Evolutionary conservation across 2,797 vertebrate genomes (phyloP).

Genomic region (Acanthopagrus latus): DNA sequence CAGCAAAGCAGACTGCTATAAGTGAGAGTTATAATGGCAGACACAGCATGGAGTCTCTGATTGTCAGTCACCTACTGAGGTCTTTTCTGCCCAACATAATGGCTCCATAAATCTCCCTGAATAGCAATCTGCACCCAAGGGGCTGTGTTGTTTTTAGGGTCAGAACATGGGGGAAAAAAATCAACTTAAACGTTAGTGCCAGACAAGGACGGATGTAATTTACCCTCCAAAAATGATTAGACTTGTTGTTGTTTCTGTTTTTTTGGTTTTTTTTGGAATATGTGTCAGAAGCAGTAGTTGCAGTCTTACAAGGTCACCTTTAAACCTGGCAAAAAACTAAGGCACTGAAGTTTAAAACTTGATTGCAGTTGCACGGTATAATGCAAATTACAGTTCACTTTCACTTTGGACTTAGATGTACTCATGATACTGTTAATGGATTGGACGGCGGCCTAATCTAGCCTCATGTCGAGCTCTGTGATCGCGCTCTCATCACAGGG

Average conservation of each 20-base stretch:
- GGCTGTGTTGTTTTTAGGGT: slow-evolving; percentile 48
- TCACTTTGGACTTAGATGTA: slow-evolving; percentile 54
- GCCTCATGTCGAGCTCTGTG: slow-evolving; percentile 54
- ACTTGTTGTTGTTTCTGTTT: background rate
- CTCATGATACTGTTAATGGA: slow-evolving; percentile 63
- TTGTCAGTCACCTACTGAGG: slow-evolving; percentile 60
- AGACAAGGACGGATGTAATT: slow-evolving; percentile 10
- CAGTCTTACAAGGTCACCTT: slow-evolving; percentile 38
- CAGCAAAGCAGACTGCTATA: slow-evolving; percentile 43
- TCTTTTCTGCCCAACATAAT: slow-evolving; percentile 61
- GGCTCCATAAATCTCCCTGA: slow-evolving; percentile 64
- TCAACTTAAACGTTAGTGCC: slow-evolving; percentile 1
- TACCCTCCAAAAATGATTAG: slow-evolving; percentile 15
- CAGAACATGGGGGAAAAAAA: background rate
- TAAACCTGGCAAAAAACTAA: slow-evolving; percentile 36
- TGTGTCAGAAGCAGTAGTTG: slow-evolving; percentile 5
- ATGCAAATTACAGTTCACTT: slow-evolving; percentile 52
- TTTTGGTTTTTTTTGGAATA: background rate
- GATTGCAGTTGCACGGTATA: slow-evolving; percentile 32
- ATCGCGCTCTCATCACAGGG: slow-evolving; percentile 58
- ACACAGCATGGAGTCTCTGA: slow-evolving; percentile 60
- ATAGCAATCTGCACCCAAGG: slow-evolving; percentile 43
- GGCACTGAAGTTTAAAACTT: slow-evolving; percentile 15
- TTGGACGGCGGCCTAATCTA: slow-evolving; percentile 58
- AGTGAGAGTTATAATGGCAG: slow-evolving; percentile 66